Base-by-base conservation (phyloP, 2,113 vertebrate species). In the Mustela nigripes region DNA sequence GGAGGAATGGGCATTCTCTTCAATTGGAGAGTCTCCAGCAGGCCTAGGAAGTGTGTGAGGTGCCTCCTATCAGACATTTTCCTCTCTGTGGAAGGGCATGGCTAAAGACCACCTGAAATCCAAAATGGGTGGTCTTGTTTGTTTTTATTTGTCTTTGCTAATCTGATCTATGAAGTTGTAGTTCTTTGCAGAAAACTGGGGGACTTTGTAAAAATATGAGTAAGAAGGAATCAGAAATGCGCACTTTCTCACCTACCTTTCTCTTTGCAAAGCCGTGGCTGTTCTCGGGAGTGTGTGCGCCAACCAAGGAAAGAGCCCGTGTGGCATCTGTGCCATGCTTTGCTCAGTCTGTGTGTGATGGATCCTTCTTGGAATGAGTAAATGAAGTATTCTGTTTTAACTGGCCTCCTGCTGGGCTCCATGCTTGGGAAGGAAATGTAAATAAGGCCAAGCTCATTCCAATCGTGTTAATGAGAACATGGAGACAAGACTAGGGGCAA, bases 111-210 rank as follows among this genome's bases (percentile, higher is more conserved):
- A 18, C 28, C 42, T 42, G 33, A 71, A 93, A 85, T 89, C 81
- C 65, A 53, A 48, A 19, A 4, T 65, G n/a, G 9, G n/a, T 26
- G 15, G 12, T 36, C 36, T 81, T 69, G 33, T 45, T 88, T 67
- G 14, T 60, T 89, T 85, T 48, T 11, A 31, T 50, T 56, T 83
- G 36, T 69, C 22, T 45, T 87, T 53, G 74, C 63, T 24, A 80
- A 81, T 90, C 28, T 50, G 33, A 53, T 79, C 84, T 78, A 58
- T 22, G 28, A 92, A 81, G 65, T 33, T 53, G 26, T 1, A 65
- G 19, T 80, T 81, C 60, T 82, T 48, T 69, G 45, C 90, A 95
- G 53, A 79, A 93, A 97, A 82, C 74, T 18, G 45, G 42, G 31
- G 86, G 42, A 67, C 50, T 56, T 80, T 33, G 4, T 45, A 48